Conservation (phyloP, 2,797 vertebrate species). For the Chanos chanos region DNA sequence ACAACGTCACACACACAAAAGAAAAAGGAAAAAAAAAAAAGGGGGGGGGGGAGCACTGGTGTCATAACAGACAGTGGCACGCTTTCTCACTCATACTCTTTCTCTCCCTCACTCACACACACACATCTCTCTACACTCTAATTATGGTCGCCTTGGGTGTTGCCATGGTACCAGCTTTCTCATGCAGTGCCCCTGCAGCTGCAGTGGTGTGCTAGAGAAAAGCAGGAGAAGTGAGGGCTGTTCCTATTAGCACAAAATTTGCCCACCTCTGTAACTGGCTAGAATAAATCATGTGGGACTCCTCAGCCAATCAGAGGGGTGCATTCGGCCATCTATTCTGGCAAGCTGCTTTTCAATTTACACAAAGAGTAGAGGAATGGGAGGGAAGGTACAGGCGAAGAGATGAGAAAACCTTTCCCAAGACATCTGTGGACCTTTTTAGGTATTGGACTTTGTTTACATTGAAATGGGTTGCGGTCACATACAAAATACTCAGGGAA, state of each 20-base stretch:
- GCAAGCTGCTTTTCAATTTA: constrained; percentile 64
- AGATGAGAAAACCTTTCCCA: constrained; percentile 36
- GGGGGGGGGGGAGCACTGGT: too few relatives aligned
- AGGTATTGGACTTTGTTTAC: too few relatives aligned
- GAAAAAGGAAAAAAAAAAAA: too few relatives aligned
- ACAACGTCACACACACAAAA: too few relatives aligned
- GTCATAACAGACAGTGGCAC: too few relatives aligned
- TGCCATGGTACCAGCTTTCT: constrained; percentile 71
- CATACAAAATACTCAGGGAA: too few relatives aligned
- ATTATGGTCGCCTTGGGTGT: constrained; percentile 64
- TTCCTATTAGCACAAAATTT: constrained; percentile 66
- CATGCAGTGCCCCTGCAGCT: constrained; percentile 60
- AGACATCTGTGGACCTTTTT: too few relatives aligned
- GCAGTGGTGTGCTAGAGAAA: constrained; percentile 67
- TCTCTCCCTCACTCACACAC: constrained; percentile 3
- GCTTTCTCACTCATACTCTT: too few relatives aligned
- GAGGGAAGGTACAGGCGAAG: constrained; percentile 39
- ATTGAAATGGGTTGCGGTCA: too few relatives aligned
- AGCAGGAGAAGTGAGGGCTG: constrained; percentile 34
- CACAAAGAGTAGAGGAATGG: constrained; percentile 56
- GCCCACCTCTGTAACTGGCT: constrained; percentile 57
- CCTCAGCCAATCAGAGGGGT: constrained; percentile 56
- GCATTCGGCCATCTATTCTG: constrained; percentile 69
- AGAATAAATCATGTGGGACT: constrained; percentile 49
- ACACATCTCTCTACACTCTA: constrained; percentile 31